phyloP scores from a whole-genome alignment of 2,888 invertebrate species.

The Ormyrus thymus region DNA sequence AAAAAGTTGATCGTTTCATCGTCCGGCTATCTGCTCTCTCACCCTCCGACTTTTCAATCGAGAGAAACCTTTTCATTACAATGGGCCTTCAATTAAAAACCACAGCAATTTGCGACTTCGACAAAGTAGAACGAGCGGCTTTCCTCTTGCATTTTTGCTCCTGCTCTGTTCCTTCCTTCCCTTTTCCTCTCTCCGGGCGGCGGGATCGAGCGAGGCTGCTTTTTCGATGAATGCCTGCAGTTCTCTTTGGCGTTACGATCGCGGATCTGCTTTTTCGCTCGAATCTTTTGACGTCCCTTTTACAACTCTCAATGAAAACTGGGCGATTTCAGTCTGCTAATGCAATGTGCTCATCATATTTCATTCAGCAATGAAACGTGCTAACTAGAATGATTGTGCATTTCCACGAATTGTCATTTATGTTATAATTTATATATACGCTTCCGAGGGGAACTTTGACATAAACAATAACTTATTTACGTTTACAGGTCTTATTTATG shows the following conservation, averaged over 20 bases:
- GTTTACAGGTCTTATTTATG: no score
- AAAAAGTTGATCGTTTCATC: conserved; percentile 58
- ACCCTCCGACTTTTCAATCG: conserved; percentile 52
- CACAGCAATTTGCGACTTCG: conserved; percentile 46
- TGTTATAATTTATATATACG: no score
- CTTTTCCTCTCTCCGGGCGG: neutral
- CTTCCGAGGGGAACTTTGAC: no score
- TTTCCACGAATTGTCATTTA: no score
- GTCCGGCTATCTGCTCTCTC: conserved; percentile 12
- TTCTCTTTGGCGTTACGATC: conserved; percentile 8
- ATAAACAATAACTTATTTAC: no score
- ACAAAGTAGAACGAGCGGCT: conserved; percentile 36
- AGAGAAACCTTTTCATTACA: conserved; percentile 51
- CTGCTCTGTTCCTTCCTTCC: neutral
- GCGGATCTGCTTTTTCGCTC: neutral
- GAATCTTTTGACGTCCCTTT: neutral
- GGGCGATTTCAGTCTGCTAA: no score
- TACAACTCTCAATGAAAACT: neutral
- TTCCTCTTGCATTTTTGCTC: conserved; percentile 1
- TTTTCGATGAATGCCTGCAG: conserved; percentile 26
- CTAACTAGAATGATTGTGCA: no score
- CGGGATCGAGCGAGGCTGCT: conserved; percentile 16
- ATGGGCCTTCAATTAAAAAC: conserved; percentile 52
- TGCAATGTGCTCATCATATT: no score
- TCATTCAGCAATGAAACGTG: no score